Base-by-base conservation (phyloP, 2,888 invertebrate genomes). In the Chrysopilus asiliformis region DNA sequence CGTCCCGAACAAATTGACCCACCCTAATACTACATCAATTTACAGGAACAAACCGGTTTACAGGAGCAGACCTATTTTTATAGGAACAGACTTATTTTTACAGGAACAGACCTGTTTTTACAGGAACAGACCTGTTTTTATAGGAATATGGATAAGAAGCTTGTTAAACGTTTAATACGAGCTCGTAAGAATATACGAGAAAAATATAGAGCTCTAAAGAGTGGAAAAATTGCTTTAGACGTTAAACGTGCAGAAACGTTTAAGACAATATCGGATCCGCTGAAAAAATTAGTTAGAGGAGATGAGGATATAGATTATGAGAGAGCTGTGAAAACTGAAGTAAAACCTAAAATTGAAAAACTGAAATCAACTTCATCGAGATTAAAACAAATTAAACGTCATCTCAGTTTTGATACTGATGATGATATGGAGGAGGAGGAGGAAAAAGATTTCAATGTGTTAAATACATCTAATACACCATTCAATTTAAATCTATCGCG, bases 131-230 rank as follows among this genome's bases (percentile, higher is more conserved):
- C 6, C 22, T 9, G 10, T 22, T 22, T n/a, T n/a, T 22, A 10
- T 8, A 22, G 16, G 3, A 13, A 13, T 15, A 38, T 33, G 32
- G 12, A 39, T 29, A 32, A 35, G 12, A 30, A 29, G 9, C 12
- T 40, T 18, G 4, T 40, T 10, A 32, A 36, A 24, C 24, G 33
- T 32, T 20, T 40, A 3, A 20, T 41, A 27, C 37, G 38, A 38
- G 31, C 31, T 4, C 24, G 31, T n/a, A 34, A 26, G 15, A 22
- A 26, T 12, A 10, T 40, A 15, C 18, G 14, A 17, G 29, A 22
- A 18, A 18, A 32, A 32, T 31, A 31, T 31, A 31, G 19, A 31
- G 18, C 18, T 10, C 13, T 31, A 18, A 31, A 31, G n/a, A 2
- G 12, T 27, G 13, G 27, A 24, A 24, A 24, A 24, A n/a, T 24